phyloP scores from a whole-genome alignment of 1,140 invertebrate species.

The Heliconius melpomene region DNA sequence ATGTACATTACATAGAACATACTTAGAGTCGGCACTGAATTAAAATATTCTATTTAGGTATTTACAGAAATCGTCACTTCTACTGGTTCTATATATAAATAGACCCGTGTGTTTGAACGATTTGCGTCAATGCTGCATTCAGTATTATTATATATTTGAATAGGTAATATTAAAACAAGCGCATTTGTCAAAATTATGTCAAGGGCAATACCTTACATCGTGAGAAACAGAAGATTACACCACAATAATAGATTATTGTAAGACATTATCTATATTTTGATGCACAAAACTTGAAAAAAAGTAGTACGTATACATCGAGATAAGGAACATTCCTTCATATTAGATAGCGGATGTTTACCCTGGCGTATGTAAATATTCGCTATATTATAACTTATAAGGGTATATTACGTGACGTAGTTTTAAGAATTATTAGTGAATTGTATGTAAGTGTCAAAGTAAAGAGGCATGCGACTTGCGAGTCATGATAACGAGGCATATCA shows the following conservation, averaged over 20 bases:
- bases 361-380: conserved; percentile 31
- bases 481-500: conserved; percentile 74
- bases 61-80: background rate
- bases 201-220: background rate
- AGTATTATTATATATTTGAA: background rate
- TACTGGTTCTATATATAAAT: background rate
- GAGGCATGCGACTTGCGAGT: background rate
- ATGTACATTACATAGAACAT: background rate
- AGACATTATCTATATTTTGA: conserved; percentile 26
- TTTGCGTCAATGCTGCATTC: background rate
- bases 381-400: conserved; percentile 12
- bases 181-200: background rate
- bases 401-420: background rate
- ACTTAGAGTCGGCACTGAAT: background rate
- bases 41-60: background rate
- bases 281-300: conserved; percentile 31
- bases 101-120: background rate
- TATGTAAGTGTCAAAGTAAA: conserved; percentile 4
- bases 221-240: conserved; percentile 13
- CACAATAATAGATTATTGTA: conserved; percentile 5
- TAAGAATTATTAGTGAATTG: background rate
- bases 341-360: conserved; percentile 41
- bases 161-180: background rate
- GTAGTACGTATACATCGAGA: conserved; percentile 11
- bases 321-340: conserved; percentile 26